phyloP scores from a whole-genome alignment of 2,888 invertebrate genomes.

The Rosalia funebris region DNA sequence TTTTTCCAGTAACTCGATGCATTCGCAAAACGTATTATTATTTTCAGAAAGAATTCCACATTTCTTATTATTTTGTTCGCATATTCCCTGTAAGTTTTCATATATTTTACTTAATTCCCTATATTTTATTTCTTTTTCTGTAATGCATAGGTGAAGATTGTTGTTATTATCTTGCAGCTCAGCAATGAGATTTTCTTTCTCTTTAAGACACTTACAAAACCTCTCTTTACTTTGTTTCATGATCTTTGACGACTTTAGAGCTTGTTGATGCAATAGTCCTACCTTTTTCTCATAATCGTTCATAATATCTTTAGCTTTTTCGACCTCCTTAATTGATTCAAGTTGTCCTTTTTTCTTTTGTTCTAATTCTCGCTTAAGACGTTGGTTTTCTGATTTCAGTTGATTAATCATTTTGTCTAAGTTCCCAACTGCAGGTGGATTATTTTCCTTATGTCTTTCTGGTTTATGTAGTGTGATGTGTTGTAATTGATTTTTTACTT shows the following conservation, averaged over 20 bases:
- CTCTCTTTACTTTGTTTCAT: conserved; percentile 49
- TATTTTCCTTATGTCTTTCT: neutral
- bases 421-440: neutral
- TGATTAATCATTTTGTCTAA: conserved; percentile 29
- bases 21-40: conserved; percentile 41
- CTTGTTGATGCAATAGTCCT: conserved; percentile 44
- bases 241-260: conserved; percentile 46
- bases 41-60: conserved; percentile 32
- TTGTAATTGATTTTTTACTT: conserved; percentile 41
- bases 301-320: conserved; percentile 46
- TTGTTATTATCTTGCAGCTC: conserved; percentile 40
- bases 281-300: conserved; percentile 48
- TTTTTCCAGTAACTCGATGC: conserved; percentile 39
- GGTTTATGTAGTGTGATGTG: conserved; percentile 28
- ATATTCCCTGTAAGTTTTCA: conserved; percentile 34
- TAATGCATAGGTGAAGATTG: conserved; percentile 32
- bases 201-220: conserved; percentile 45
- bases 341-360: conserved; percentile 38
- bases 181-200: conserved; percentile 45
- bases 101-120: conserved; percentile 33
- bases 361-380: conserved; percentile 42
- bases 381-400: conserved; percentile 40
- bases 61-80: conserved; percentile 35
- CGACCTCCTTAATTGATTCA: conserved; percentile 39
- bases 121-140: conserved; percentile 38